Conservation (phyloP, 2,797 vertebrate genomes). For the Mallotus villosus region DNA sequence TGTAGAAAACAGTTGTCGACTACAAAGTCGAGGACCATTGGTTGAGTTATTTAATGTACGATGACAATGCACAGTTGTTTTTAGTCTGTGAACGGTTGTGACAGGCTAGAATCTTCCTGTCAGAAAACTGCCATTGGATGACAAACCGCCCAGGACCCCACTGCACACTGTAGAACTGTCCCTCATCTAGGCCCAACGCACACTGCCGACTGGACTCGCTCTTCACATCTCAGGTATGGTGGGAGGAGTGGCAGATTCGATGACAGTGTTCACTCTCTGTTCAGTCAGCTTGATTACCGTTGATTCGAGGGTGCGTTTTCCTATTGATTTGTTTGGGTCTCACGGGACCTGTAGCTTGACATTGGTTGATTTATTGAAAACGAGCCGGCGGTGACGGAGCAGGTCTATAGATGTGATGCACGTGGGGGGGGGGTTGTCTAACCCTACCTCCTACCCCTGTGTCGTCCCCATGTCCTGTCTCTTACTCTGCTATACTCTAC, state of each 20-base stretch:
- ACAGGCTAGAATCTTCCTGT: background rate
- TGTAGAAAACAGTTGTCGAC: too few species aligned
- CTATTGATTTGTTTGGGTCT: conserved; percentile 75
- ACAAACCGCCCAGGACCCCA: background rate
- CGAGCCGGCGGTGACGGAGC: conserved; percentile 39
- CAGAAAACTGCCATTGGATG: background rate
- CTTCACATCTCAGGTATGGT: background rate
- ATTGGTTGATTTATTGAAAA: conserved; percentile 56
- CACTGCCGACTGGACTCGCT: background rate
- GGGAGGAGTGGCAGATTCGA: conserved; percentile 43
- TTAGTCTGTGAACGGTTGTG: too few species aligned
- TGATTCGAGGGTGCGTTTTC: conserved; percentile 67
- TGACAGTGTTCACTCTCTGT: conserved; percentile 56
- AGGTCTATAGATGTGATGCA: conserved; percentile 6
- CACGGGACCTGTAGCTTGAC: conserved; percentile 35
- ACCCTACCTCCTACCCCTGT: background rate
- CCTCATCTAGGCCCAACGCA: background rate
- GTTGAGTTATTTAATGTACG: too few species aligned
- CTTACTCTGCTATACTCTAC: background rate
- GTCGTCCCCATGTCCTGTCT: background rate
- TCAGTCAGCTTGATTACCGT: conserved; percentile 62
- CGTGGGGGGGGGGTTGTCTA: too few species aligned
- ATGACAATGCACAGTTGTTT: too few species aligned
- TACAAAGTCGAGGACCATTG: too few species aligned
- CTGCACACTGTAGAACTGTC: background rate